phyloP scores from a whole-genome alignment of 2,113 vertebrate species.

The Ammodytes marinus region DNA sequence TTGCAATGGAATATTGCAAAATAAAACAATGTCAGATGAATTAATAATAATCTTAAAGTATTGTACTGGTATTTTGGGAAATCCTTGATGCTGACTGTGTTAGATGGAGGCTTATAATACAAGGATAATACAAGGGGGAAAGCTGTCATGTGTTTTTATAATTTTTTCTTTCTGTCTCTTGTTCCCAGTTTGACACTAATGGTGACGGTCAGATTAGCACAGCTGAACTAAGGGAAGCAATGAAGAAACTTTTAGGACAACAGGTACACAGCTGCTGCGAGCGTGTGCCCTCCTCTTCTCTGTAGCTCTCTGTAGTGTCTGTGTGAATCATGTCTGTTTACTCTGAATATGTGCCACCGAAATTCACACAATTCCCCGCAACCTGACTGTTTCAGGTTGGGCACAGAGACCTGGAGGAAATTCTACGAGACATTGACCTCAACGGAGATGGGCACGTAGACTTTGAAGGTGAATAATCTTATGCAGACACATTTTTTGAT shows the following conservation, averaged over 20 bases:
- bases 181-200: constrained; percentile 94
- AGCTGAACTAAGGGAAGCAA: constrained; percentile 94
- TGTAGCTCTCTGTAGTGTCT: constrained; percentile 18
- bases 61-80: not conserved
- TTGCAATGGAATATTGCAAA: not conserved
- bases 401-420: constrained; percentile 96
- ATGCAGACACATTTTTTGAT: not conserved
- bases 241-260: constrained; percentile 97
- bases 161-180: constrained; percentile 1
- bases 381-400: constrained; percentile 85
- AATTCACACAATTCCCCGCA: constrained; percentile 22
- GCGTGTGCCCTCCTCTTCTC: constrained; percentile 5
- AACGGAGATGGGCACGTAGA: constrained; percentile 97
- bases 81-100: not conserved
- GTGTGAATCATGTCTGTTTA: constrained; percentile 11
- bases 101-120: not conserved
- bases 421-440: constrained; percentile 96
- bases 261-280: constrained; percentile 83
- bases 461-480: constrained; percentile 90
- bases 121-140: not conserved
- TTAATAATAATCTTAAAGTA: not conserved
- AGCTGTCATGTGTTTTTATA: not conserved
- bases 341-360: constrained; percentile 4
- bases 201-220: constrained; percentile 98
- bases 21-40: not conserved